Percentiles rank a stretch among this genome's conserved stretches.
Conservation (phyloP, 2,113 vertebrate genomes). For the Atractosteus spatula region DNA sequence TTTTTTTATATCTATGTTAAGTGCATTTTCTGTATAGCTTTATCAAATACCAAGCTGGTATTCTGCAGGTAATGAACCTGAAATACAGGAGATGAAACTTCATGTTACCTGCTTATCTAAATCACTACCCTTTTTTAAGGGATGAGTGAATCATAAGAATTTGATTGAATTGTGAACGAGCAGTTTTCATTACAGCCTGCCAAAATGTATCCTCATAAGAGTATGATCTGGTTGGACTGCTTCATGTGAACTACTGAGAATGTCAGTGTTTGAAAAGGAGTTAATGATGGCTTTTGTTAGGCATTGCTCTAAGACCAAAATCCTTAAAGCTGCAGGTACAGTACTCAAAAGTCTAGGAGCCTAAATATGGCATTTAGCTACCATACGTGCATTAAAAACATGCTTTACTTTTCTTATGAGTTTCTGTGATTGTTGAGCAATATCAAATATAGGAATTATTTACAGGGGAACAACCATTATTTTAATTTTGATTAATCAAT, state of each 20-base stretch:
- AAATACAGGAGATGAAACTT: neutral
- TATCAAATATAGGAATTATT: neutral
- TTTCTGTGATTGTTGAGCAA: neutral
- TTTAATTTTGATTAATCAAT: neutral
- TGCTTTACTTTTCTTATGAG: too few species aligned
- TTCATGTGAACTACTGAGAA: too few species aligned
- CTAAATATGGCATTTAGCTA: too few species aligned
- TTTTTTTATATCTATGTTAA: too few species aligned
- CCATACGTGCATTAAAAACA: too few species aligned
- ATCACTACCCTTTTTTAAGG: neutral
- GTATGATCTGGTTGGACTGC: slow-evolving; percentile 31
- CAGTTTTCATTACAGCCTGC: slow-evolving; percentile 68
- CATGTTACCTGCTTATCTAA: neutral
- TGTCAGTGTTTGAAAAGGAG: neutral
- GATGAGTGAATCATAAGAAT: slow-evolving; percentile 59
- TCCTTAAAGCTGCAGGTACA: neutral
- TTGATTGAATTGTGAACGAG: slow-evolving; percentile 63
- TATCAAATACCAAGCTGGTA: too few species aligned
- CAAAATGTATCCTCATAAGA: slow-evolving; percentile 58
- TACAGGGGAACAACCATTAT: neutral
- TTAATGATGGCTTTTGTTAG: neutral
- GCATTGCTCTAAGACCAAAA: neutral
- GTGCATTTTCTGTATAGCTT: too few species aligned
- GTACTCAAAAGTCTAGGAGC: too few species aligned
- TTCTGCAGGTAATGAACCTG: neutral